phyloP scores from a whole-genome alignment of 1,140 invertebrate species.

The Pseudoatta argentina region DNA sequence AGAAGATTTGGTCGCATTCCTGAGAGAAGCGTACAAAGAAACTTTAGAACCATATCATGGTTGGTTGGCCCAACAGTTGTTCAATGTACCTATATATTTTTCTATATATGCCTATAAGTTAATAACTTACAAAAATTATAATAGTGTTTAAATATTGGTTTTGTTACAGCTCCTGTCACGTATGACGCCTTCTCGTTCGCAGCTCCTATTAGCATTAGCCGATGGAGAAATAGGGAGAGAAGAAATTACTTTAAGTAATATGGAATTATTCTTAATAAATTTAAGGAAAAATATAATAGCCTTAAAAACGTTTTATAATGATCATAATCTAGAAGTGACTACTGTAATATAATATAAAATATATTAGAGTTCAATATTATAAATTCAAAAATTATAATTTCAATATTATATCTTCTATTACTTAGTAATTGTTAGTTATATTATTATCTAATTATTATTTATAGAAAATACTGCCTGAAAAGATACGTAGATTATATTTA shows the following conservation, averaged over 20 bases:
- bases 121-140: not conserved
- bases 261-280: conserved; percentile 76
- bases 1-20: conserved; percentile 87
- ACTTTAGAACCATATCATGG: conserved; percentile 89
- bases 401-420: not conserved
- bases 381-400: no score
- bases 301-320: conserved; percentile 78
- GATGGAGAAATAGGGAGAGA: conserved; percentile 78
- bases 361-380: not conserved
- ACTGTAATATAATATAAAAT: conserved; percentile 23
- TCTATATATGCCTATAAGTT: not conserved
- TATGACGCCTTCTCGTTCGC: conserved; percentile 81
- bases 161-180: conserved; percentile 80
- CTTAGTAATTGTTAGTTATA: no score
- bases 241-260: conserved; percentile 69
- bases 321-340: conserved; percentile 73
- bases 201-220: conserved; percentile 80
- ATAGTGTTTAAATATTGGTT: not conserved
- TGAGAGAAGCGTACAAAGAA: conserved; percentile 88
- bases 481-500: not conserved
- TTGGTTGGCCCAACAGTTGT: conserved; percentile 90
- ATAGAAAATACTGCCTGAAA: not conserved
- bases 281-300: conserved; percentile 77
- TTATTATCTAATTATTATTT: no score
- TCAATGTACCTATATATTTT: conserved; percentile 86